Conservation (phyloP, 2,888 invertebrate genomes). For the Nycteola revayana region DNA sequence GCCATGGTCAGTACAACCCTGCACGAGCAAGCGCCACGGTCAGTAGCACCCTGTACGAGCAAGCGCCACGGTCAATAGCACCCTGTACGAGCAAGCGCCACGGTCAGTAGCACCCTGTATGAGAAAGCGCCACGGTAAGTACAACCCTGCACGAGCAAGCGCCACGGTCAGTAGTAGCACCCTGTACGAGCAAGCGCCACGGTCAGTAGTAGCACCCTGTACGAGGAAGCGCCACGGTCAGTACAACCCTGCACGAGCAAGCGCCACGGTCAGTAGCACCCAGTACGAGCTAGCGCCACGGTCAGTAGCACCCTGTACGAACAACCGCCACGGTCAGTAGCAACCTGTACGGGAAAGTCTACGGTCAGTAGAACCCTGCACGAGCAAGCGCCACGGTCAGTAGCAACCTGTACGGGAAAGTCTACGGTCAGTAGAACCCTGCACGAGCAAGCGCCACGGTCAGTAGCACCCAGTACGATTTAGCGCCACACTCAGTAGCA, state of each 20-base stretch:
- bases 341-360: slow-evolving; percentile 99
- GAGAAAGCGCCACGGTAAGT: slow-evolving; percentile 99
- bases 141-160: slow-evolving; percentile 94
- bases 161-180: slow-evolving; percentile 84
- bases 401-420: neutral
- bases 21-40: slow-evolving; percentile 69
- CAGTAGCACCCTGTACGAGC: slow-evolving; percentile 76
- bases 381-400: slow-evolving; percentile 92
- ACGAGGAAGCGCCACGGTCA: slow-evolving; percentile 90
- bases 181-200: neutral
- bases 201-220: slow-evolving; percentile 96
- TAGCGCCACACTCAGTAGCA: slow-evolving; percentile 83
- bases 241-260: slow-evolving; percentile 1
- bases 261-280: slow-evolving; percentile 84
- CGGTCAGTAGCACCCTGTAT: slow-evolving; percentile 97
- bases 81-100: slow-evolving; percentile 83
- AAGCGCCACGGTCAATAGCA: neutral
- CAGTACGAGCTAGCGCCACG: slow-evolving; percentile 42
- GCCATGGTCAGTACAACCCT: slow-evolving; percentile 83
- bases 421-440: slow-evolving; percentile 95
- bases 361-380: slow-evolving; percentile 97
- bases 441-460: slow-evolving; percentile 91
- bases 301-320: slow-evolving; percentile 47
- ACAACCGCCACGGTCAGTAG: slow-evolving; percentile 89
- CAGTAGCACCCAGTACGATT: slow-evolving; percentile 16